phyloP scores from a whole-genome alignment of 2,797 vertebrate species.

The Sternotherus odoratus region DNA sequence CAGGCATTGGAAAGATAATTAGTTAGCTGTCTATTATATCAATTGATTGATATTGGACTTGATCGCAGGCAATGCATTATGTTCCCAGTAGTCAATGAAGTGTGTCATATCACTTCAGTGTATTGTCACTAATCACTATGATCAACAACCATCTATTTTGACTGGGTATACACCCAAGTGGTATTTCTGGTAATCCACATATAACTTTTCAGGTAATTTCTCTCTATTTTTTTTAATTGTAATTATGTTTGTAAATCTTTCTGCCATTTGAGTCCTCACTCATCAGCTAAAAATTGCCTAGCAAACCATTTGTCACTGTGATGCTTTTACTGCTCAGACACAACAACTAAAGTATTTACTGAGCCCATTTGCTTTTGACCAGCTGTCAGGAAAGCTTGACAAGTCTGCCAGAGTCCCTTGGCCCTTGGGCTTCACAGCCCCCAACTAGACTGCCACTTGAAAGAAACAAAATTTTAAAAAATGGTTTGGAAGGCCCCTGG shows the following conservation, averaged over 20 bases:
- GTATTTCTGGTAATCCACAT: fast-evolving
- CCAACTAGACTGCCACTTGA: not conserved
- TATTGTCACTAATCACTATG: not conserved
- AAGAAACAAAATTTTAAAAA: not conserved
- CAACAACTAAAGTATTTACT: not conserved
- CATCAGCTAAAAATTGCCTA: not conserved
- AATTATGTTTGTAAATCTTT: not conserved
- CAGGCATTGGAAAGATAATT: not conserved
- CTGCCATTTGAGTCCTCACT: not conserved
- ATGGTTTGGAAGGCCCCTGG: not conserved
- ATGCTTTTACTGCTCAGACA: not conserved
- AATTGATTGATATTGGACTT: not conserved
- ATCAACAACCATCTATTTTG: not conserved
- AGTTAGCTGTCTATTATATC: not conserved
- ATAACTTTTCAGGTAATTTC: fast-evolving
- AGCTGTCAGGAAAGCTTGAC: not conserved
- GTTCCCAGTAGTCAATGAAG: not conserved
- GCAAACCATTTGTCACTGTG: fast-evolving
- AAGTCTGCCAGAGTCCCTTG: not conserved
- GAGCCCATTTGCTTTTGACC: not conserved
- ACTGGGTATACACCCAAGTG: not conserved
- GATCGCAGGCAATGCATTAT: not conserved
- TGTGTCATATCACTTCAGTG: not conserved
- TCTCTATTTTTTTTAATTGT: not conserved
- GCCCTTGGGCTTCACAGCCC: not conserved